Evolutionary conservation across 2,113 vertebrate genomes (phyloP), one percentile per base, ranked within the genome.

Genomic region (Platanista minor): DNA sequence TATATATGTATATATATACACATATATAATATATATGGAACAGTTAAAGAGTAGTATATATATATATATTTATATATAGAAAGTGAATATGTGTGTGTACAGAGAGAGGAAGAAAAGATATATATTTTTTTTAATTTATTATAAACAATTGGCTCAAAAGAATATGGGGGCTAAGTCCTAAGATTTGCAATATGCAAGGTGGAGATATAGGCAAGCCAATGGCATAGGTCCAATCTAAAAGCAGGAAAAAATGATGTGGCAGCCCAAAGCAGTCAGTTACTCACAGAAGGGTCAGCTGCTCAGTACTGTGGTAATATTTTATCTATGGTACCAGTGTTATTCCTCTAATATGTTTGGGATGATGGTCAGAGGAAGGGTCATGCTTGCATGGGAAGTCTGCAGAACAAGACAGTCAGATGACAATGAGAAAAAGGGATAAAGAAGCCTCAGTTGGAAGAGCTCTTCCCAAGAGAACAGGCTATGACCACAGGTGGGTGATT

Each of bases 321-420:
- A 49, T n/a, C 12, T 57, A n/a, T 0, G 6, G 20, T n/a, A 25
- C 13, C 17, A 9, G 11, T 49, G 23, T 17, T 59, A 13, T 52
- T 74, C n/a, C n/a, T 87, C 13, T 66, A n/a, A 66, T 20, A 14
- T 33, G 9, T 23, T 25, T 10, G 54, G 36, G 3, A 69, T 29
- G 10, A 52, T 21, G 20, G 9, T 31, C 36, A 41, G 6, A 54
- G 15, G 10, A 36, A 61, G 49, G 6, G 2, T 43, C 9, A 7
- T 18, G 6, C 69, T 33, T 62, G 17, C 25, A 36, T 39, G 31
- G 43, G 25, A 89, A 64, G 11, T 31, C 29, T 71, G 21, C 41
- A 75, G 23, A 87, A 23, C 1, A 67, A 93, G 46, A 67, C n/a
- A 29, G 13, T 10, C 17, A 71, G 27, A 33, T 17, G 15, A 9